These are phyloP conservation scores for Phania funesta DNA, from an alignment of 2,888 invertebrate species.

Conservation along the genomic window DNA sequence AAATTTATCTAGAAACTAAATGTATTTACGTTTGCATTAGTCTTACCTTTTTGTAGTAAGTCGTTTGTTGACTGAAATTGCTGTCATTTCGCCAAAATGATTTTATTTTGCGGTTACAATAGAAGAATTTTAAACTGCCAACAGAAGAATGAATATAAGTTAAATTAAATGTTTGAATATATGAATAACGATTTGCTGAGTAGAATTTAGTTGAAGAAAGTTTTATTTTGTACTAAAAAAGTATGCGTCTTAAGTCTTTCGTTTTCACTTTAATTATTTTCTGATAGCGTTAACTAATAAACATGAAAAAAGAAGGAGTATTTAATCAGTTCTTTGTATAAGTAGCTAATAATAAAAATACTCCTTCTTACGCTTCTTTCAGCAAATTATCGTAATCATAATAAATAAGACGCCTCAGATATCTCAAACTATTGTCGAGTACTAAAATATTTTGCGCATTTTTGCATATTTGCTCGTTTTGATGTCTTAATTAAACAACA, in stretches of 20 bases:
- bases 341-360: too few relatives aligned
- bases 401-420: too few relatives aligned
- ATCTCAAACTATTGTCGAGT: too few relatives aligned
- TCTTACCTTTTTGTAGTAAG: slow-evolving; percentile 31
- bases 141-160: slow-evolving; percentile 8
- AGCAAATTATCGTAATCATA: too few relatives aligned
- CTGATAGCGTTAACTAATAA: neutral
- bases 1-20: slow-evolving; percentile 71
- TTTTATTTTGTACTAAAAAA: neutral
- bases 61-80: slow-evolving; percentile 19
- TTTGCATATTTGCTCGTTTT: too few relatives aligned
- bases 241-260: slow-evolving; percentile 48
- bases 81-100: slow-evolving; percentile 62
- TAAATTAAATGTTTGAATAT: slow-evolving; percentile 31
- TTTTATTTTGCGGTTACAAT: slow-evolving; percentile 32
- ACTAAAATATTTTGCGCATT: too few relatives aligned
- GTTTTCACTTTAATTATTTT: neutral
- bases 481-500: too few relatives aligned
- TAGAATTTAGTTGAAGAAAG: neutral
- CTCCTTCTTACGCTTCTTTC: too few relatives aligned
- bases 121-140: slow-evolving; percentile 14
- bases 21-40: slow-evolving; percentile 32
- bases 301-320: neutral
- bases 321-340: too few relatives aligned
- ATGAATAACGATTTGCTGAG: slow-evolving; percentile 27